Conservation (phyloP, 2,113 vertebrate genomes). For the Brachyistius frenatus region DNA sequence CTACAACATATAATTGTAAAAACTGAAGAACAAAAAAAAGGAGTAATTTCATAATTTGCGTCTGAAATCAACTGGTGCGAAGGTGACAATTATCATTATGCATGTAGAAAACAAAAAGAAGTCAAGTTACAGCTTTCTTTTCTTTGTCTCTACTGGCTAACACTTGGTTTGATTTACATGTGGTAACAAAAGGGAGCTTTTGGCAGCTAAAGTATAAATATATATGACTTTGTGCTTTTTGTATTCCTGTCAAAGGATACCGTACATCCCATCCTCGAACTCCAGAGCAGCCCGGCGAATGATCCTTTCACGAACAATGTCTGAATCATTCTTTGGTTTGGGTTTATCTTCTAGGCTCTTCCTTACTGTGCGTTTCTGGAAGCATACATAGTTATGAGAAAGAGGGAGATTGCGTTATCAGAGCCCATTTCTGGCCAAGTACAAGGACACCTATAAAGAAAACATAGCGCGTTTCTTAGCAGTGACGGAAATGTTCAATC, state of each 20-base stretch:
- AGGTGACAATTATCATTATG: conserved; percentile 21
- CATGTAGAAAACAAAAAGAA: conserved; percentile 1
- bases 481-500: too few relatives aligned
- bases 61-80: conserved; percentile 22
- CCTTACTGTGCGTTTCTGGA: conserved; percentile 90
- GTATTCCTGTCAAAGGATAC: conserved; percentile 88
- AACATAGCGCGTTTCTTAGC: background rate
- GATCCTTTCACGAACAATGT: conserved; percentile 93
- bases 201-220: background rate
- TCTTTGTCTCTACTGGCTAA: background rate
- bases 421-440: conserved; percentile 26
- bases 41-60: conserved; percentile 13
- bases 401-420: conserved; percentile 7
- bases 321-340: conserved; percentile 88
- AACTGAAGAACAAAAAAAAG: background rate
- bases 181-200: background rate
- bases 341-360: conserved; percentile 84
- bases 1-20: conserved; percentile 1
- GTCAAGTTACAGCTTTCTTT: background rate
- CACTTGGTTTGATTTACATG: background rate
- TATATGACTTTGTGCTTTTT: background rate
- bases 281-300: conserved; percentile 95
- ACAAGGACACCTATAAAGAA: conserved; percentile 13
- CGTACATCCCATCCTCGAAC: conserved; percentile 99
- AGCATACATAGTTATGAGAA: conserved; percentile 11